Evolutionary conservation across 2,113 vertebrate genomes (phyloP).

Genomic region (Crotalus horridus): DNA sequence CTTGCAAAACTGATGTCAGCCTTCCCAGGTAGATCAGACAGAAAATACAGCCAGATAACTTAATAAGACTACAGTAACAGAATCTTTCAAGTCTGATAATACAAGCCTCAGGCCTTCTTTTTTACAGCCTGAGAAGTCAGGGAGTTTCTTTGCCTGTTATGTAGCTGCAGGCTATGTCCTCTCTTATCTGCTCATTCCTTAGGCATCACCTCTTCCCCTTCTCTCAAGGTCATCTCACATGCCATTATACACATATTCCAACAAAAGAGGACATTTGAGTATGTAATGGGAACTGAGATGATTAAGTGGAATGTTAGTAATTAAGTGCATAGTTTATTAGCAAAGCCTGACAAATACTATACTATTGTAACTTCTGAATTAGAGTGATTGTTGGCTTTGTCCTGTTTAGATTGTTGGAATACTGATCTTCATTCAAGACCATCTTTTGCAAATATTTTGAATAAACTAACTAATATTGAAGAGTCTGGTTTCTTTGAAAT

Average conservation of each 20-base stretch:
- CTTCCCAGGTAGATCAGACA: neutral
- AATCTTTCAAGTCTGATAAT: neutral
- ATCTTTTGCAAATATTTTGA: constrained; percentile 84
- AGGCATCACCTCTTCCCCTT: neutral
- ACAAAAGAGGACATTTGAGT: neutral
- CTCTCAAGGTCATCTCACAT: neutral
- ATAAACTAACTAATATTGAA: constrained; percentile 90
- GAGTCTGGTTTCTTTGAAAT: constrained; percentile 98
- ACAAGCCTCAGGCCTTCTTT: neutral
- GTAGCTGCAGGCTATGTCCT: neutral
- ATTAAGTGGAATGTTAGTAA: neutral
- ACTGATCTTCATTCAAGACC: constrained; percentile 87
- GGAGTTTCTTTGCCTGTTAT: neutral
- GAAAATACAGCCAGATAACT: neutral
- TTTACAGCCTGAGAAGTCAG: neutral
- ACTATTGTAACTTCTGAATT: neutral
- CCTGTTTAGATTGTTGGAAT: constrained; percentile 89
- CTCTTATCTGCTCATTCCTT: neutral
- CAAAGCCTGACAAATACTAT: neutral
- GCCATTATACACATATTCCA: neutral
- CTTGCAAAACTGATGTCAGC: neutral
- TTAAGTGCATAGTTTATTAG: neutral
- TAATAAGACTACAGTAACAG: neutral
- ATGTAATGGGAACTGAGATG: neutral
- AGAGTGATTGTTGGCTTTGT: constrained; percentile 32